phyloP scores from a whole-genome alignment of 1,140 invertebrate species.

The Zaprionus ghesquierei region DNA sequence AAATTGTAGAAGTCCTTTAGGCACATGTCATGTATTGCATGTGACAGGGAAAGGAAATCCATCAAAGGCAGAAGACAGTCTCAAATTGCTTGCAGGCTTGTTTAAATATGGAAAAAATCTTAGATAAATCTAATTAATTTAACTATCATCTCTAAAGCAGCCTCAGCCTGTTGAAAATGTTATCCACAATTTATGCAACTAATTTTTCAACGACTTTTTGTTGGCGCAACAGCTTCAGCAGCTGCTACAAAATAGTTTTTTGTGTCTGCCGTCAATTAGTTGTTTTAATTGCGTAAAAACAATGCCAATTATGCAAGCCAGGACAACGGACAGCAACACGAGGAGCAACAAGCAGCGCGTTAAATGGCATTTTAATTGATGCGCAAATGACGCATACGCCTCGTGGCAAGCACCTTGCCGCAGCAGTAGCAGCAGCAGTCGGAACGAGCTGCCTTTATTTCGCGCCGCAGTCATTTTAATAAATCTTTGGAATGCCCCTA shows the following conservation, averaged over 20 bases:
- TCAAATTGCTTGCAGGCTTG: too few relatives aligned
- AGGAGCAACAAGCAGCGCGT: constrained; percentile 35
- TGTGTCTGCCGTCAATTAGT: constrained; percentile 63
- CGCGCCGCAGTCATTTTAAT: constrained; percentile 75
- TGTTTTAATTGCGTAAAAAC: constrained; percentile 69
- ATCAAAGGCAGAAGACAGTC: not conserved
- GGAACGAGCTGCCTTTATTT: constrained; percentile 8
- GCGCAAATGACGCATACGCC: constrained; percentile 51
- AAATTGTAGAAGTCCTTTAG: constrained; percentile 18
- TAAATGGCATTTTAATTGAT: constrained; percentile 72
- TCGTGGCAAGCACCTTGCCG: not conserved
- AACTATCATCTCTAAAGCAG: not conserved
- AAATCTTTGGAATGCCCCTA: constrained; percentile 70
- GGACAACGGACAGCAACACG: constrained; percentile 3
- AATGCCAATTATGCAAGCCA: constrained; percentile 65
- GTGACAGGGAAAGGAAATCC: not conserved
- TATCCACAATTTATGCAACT: constrained; percentile 67
- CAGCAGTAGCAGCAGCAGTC: not conserved
- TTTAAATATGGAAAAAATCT: too few relatives aligned
- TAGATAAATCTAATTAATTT: not conserved
- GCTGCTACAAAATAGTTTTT: constrained; percentile 71
- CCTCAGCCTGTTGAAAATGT: constrained; percentile 31
- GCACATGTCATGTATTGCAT: not conserved
- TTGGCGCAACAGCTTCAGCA: constrained; percentile 9
- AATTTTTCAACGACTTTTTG: constrained; percentile 53